Evolutionary conservation across 2,797 vertebrate genomes (phyloP).

Genomic region (Podarcis siculus): DNA sequence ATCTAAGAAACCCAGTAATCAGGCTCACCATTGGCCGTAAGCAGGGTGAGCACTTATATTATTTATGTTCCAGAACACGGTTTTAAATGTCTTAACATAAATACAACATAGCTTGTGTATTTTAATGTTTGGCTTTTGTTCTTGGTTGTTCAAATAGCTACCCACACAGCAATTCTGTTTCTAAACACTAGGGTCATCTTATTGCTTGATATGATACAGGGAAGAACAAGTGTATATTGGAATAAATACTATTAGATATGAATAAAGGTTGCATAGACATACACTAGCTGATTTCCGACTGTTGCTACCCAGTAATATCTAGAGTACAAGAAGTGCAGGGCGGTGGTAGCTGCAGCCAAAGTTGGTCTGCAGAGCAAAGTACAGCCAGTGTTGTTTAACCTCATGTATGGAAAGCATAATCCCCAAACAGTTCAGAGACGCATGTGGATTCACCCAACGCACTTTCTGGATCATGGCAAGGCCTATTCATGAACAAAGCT

Average conservation of each 20-base stretch:
- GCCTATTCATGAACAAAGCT: background rate
- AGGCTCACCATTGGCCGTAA: background rate
- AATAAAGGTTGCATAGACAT: background rate
- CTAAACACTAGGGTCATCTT: background rate
- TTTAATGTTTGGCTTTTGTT: slow-evolving; percentile 1
- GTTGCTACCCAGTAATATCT: background rate
- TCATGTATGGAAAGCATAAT: background rate
- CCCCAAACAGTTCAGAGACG: background rate
- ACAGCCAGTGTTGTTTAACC: background rate
- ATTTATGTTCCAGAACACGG: background rate
- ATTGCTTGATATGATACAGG: background rate
- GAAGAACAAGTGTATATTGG: background rate
- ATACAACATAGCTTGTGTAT: background rate
- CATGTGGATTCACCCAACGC: background rate
- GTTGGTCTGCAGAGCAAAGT: background rate
- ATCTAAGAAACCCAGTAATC: background rate
- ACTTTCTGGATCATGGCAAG: background rate
- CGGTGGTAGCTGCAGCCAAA: background rate
- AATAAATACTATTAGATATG: background rate
- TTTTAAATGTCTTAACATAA: slow-evolving; percentile 15
- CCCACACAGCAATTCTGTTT: background rate
- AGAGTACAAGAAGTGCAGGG: background rate
- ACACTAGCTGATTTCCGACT: background rate
- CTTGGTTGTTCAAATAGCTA: slow-evolving; percentile 4
- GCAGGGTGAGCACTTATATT: background rate